phyloP scores from a whole-genome alignment of 2,113 vertebrate species.

The Psittacula cyanocephala region DNA sequence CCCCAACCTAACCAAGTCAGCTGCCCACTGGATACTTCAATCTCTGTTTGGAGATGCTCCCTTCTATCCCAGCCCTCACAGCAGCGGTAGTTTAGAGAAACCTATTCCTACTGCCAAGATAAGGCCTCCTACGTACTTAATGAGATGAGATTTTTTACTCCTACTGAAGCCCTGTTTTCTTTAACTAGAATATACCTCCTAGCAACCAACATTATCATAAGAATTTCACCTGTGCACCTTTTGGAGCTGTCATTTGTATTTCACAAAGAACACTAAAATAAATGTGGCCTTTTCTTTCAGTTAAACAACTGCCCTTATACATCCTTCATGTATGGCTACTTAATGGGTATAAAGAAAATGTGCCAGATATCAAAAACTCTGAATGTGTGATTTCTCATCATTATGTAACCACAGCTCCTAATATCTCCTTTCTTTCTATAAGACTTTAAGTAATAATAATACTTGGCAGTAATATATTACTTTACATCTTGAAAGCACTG shows the following conservation, averaged over 20 bases:
- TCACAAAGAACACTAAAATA: not conserved
- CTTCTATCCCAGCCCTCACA: not conserved
- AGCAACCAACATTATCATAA: not conserved
- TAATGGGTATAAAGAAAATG: fast-evolving
- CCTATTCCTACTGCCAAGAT: not conserved
- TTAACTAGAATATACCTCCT: not conserved
- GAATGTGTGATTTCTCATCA: not conserved
- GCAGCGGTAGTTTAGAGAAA: fast-evolving
- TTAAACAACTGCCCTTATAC: not conserved
- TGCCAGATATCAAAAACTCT: not conserved
- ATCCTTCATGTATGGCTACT: not conserved
- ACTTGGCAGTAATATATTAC: not conserved
- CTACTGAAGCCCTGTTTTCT: not conserved
- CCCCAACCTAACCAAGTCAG: not conserved
- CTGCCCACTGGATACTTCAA: not conserved
- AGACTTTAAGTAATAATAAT: not conserved
- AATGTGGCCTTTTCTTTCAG: not conserved
- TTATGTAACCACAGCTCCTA: not conserved
- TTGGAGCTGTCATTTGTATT: not conserved
- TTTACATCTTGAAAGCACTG: not conserved
- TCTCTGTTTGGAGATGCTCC: not conserved
- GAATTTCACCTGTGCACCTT: not conserved
- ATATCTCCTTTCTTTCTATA: not conserved
- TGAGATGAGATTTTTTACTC: not conserved
- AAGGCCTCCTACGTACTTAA: not conserved